Evolutionary conservation across 2,797 vertebrate species (phyloP), one percentile per base, ranked within the genome.

Genomic region (Syngnathus acus): DNA sequence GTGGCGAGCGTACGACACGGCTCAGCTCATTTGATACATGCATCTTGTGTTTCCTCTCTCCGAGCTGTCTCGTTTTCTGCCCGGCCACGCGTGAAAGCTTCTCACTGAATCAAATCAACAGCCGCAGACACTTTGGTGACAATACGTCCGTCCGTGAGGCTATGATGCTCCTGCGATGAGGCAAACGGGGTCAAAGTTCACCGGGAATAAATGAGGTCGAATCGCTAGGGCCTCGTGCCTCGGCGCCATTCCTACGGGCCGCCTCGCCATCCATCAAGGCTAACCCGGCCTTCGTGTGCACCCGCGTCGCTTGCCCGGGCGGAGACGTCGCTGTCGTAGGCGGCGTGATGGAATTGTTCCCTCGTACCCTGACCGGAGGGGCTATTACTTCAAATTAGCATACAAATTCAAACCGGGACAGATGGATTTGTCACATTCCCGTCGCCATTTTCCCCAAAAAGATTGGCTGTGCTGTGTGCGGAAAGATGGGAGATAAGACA

Each of bases 351-450:
- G 90, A 92, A 92, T 92, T 91, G 90, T 92, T 92, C 90, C 86
- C 87, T 85, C 86, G 89, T 88, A 88, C 90, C 88, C 88, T 91
- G 90, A 91, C 90, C 90, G 89, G 87, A 92, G 90, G 90, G 89
- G 89, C 90, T 89, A 92, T 92, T 92, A 92, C 90, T 92, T 89
- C 90, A 92, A 92, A 92, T 92, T 92, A 92, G 91, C 91, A 92
- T 92, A 92, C 90, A 92, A 91, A 92, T 92, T 92, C 90, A 92
- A 92, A 91, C 86, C 89, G 81, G 89, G 89, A 92, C 91, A 92
- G 91, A 92, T 92, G 90, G 91, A 92, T 92, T 92, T 92, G 91
- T 92, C 91, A 92, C 90, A 92, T 92, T 91, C 84, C 85, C 86
- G 89, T 87, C 86, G 82, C 89, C 89, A 88, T 90, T 88, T 88